A percentile compares a stretch with the other conserved stretches of the same genome.
phyloP scores from a whole-genome alignment of 2,797 vertebrate genomes.

The Gouania willdenowi region DNA sequence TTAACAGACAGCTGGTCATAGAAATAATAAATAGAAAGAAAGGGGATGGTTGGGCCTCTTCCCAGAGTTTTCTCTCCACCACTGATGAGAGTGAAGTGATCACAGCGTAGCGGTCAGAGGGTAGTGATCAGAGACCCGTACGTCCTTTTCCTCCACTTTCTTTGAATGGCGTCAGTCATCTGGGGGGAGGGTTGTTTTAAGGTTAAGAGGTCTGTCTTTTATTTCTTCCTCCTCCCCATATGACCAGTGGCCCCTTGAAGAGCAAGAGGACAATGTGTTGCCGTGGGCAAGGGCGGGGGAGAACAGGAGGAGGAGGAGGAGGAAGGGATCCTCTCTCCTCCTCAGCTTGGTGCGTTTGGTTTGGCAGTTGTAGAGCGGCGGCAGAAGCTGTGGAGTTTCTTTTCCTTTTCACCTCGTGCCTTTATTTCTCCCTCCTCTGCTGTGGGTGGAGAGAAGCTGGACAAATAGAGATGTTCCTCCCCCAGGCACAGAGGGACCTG shows the following conservation, averaged over 20 bases:
- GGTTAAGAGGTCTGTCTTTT: slow-evolving; percentile 67
- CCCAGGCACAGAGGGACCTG: slow-evolving; percentile 36
- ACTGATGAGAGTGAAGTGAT: slow-evolving; percentile 20
- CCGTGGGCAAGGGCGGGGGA: slow-evolving; percentile 43
- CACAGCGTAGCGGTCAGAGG: slow-evolving; percentile 14
- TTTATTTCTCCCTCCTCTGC: slow-evolving; percentile 55
- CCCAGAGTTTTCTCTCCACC: slow-evolving; percentile 15
- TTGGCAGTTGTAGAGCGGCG: slow-evolving; percentile 57
- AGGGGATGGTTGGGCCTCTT: slow-evolving; percentile 26
- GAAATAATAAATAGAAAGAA: slow-evolving; percentile 55
- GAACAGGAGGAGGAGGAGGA: too few relatives aligned
- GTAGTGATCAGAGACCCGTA: slow-evolving; percentile 12
- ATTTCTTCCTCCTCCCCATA: slow-evolving; percentile 43
- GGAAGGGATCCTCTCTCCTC: slow-evolving; percentile 8
- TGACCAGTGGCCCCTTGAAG: slow-evolving; percentile 63
- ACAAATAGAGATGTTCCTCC: slow-evolving; percentile 14
- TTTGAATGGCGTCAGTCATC: slow-evolving; percentile 5
- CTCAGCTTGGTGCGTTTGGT: slow-evolving; percentile 35
- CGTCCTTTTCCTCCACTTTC: slow-evolving; percentile 13
- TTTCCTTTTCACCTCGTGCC: slow-evolving; percentile 43
- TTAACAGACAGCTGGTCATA: slow-evolving; percentile 39
- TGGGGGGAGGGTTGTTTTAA: slow-evolving; percentile 33
- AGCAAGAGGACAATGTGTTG: slow-evolving; percentile 67
- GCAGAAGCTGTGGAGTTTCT: slow-evolving; percentile 42
- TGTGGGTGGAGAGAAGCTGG: slow-evolving; percentile 60